Conservation (phyloP, 2,888 invertebrate species). For the Amphipyra berbera region DNA sequence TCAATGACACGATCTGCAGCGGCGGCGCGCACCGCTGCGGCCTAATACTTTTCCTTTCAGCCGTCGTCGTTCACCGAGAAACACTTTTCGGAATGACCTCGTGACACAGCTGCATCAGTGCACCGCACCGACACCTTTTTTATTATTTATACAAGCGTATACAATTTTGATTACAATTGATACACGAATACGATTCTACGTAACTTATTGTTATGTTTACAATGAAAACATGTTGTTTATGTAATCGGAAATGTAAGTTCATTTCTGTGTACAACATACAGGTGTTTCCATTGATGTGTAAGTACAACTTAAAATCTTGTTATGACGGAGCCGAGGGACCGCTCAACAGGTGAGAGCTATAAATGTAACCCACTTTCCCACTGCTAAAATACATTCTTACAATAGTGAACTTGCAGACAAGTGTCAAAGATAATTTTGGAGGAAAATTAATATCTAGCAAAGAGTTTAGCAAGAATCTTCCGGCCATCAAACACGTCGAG, state of each 20-base stretch:
- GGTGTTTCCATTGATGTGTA: slow-evolving; percentile 30
- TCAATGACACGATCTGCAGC: slow-evolving; percentile 86
- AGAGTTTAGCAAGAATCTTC: slow-evolving; percentile 87
- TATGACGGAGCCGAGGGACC: slow-evolving; percentile 31
- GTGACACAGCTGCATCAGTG: slow-evolving; percentile 75
- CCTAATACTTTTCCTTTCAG: slow-evolving; percentile 88
- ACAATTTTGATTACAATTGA: slow-evolving; percentile 24
- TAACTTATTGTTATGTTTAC: slow-evolving; percentile 15
- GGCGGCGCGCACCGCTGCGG: slow-evolving; percentile 67
- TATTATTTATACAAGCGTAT: slow-evolving; percentile 15
- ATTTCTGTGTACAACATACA: slow-evolving; percentile 25
- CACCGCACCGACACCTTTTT: slow-evolving; percentile 20
- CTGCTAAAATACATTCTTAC: slow-evolving; percentile 31
- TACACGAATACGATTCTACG: slow-evolving; percentile 8
- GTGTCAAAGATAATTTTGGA: slow-evolving; percentile 72
- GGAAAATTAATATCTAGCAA: slow-evolving; percentile 82
- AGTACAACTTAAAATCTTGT: slow-evolving; percentile 42
- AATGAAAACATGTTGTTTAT: slow-evolving; percentile 10
- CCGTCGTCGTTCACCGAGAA: slow-evolving; percentile 76
- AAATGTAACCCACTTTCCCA: slow-evolving; percentile 40
- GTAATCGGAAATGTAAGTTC: slow-evolving; percentile 15
- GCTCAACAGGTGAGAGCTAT: slow-evolving; percentile 50
- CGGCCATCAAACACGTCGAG: slow-evolving; percentile 87
- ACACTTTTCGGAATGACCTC: slow-evolving; percentile 83
- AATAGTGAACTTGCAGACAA: slow-evolving; percentile 53